Evolutionary conservation across 2,888 invertebrate genomes (phyloP), one percentile per base, ranked within the genome.

Genomic region (Cheilosia vulpina): DNA sequence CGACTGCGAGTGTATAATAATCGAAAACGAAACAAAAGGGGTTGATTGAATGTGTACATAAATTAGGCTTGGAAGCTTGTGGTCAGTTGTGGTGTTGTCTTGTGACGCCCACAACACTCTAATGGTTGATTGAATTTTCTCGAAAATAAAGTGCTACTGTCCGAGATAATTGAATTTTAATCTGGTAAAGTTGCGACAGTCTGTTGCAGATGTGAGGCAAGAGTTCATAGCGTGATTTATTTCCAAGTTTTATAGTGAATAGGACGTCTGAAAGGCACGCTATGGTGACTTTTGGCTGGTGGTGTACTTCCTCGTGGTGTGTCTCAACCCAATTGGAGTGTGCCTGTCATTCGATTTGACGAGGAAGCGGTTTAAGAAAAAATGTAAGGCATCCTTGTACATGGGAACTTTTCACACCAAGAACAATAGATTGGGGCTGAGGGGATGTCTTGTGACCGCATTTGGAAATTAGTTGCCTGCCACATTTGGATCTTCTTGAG

Each of bases 1-100:
- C 2, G 9, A 31, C 9, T 31, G 0, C 2, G 31, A 31, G 31
- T 31, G 31, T 9, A 55, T 69, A 84, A 84, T 84, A 79, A 79
- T 79, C 65, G 75, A 84, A 79, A 75, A 65, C 69, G 79, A 75
- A 75, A 84, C 84, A 84, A 52, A 84, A 84, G 75, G 41, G 52
- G 41, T 43, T 84, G 80, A 84, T 84, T 84, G 75, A 84, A 79
- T 75, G 75, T 75, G 68, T 65, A 79, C 79, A 84, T 80, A 84
- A 84, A 84, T 84, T 79, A 79, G 41, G 58, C 53, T 60, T 79
- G 79, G 65, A 65, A 60, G 63, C 38, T 65, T 75, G 79, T 71
- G 84, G 84, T 84, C 79, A 84, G 69, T 41, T 76, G 31, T 45
- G 45, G 47, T 75, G 62, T 63, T 84, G 62, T 63, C 53, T 79